Percentiles rank a stretch among this genome's conserved stretches.
Conservation (phyloP, 2,797 vertebrate genomes). For the Pogonophryne albipinna region DNA sequence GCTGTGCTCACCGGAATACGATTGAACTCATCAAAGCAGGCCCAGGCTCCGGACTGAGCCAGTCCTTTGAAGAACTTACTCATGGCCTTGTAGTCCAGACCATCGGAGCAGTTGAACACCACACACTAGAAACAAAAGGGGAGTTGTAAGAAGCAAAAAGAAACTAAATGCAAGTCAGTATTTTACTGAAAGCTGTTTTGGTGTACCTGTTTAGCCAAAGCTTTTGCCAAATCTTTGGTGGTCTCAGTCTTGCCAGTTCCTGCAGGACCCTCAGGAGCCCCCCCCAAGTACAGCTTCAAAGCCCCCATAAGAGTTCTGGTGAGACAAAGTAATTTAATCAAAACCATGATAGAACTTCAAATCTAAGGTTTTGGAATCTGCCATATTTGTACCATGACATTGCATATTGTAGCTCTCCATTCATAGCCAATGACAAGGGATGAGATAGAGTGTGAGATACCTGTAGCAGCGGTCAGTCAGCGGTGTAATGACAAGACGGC, state of each 20-base stretch:
- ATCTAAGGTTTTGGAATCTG: background rate
- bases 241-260: constrained; percentile 98
- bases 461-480: constrained; percentile 96
- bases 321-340: constrained; percentile 2
- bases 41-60: constrained; percentile 94
- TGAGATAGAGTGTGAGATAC: constrained; percentile 70
- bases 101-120: constrained; percentile 97
- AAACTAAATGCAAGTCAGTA: background rate
- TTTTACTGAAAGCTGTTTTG: background rate
- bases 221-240: constrained; percentile 96
- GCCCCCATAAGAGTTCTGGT: constrained; percentile 95
- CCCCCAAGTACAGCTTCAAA: constrained; percentile 93
- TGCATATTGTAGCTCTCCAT: constrained; percentile 3
- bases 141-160: background rate
- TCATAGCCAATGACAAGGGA: background rate
- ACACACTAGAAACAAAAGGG: constrained; percentile 86
- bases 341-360: constrained; percentile 2
- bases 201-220: constrained; percentile 95
- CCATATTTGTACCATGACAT: too few relatives aligned
- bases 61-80: constrained; percentile 97
- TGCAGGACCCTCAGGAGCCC: constrained; percentile 96
- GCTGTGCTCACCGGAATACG: constrained; percentile 91
- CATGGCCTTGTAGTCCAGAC: constrained; percentile 97
- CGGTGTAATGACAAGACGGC: constrained; percentile 92
- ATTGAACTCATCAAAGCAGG: constrained; percentile 97